phyloP scores from a whole-genome alignment of 2,113 vertebrate genomes.

The Lasiurus borealis region DNA sequence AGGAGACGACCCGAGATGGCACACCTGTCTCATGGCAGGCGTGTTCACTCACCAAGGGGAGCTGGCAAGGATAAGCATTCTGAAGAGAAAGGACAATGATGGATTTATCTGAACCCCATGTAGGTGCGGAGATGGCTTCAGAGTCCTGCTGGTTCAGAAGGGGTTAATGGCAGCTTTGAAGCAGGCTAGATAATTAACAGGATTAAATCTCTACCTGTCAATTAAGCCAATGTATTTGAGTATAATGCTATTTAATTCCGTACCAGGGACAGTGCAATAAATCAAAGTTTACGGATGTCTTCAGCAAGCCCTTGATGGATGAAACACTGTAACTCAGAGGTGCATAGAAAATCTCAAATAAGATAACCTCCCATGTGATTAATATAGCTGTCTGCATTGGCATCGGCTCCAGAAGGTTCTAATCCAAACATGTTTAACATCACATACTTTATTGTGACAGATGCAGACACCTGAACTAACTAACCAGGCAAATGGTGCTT shows the following conservation, averaged over 20 bases:
- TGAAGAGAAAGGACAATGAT: neutral
- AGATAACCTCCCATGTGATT: slow-evolving; percentile 85
- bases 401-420: slow-evolving; percentile 83
- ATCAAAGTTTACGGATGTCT: slow-evolving; percentile 87
- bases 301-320: slow-evolving; percentile 86
- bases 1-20: neutral
- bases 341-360: slow-evolving; percentile 85
- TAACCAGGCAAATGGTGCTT: slow-evolving; percentile 79
- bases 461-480: slow-evolving; percentile 82
- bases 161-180: slow-evolving; percentile 82
- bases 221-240: slow-evolving; percentile 85
- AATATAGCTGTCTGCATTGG: slow-evolving; percentile 86
- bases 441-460: slow-evolving; percentile 79
- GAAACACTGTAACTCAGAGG: slow-evolving; percentile 80
- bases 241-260: slow-evolving; percentile 86
- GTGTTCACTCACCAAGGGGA: neutral
- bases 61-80: neutral
- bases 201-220: slow-evolving; percentile 86
- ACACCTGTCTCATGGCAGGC: neutral
- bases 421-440: slow-evolving; percentile 78
- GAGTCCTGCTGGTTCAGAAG: slow-evolving; percentile 49
- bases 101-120: slow-evolving; percentile 2
- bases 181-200: slow-evolving; percentile 79
- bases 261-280: slow-evolving; percentile 85
- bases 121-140: neutral